These are phyloP conservation scores for Hydriomena furcata DNA, from an alignment of 2,888 invertebrate species.

Conservation along the genomic window DNA sequence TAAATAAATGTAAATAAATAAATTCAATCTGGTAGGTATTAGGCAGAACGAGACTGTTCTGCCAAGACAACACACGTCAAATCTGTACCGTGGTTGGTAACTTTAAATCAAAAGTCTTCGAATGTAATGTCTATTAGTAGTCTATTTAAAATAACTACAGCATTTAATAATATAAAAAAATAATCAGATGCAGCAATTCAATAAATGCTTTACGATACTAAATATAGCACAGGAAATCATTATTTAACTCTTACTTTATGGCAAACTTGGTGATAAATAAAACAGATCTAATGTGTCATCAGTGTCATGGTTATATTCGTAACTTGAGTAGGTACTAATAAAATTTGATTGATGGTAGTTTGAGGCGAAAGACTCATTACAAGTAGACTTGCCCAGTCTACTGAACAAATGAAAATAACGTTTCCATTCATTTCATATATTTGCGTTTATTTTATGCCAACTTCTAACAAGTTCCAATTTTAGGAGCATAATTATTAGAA, in stretches of 20 bases:
- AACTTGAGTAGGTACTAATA: conserved; percentile 14
- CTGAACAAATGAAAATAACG: not conserved
- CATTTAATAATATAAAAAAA: not conserved
- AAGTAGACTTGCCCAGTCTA: too few relatives aligned
- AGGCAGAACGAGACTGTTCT: too few relatives aligned
- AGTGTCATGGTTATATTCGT: conserved; percentile 14
- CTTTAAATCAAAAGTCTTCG: too few relatives aligned
- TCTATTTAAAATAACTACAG: too few relatives aligned
- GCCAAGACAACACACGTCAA: too few relatives aligned
- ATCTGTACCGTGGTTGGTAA: too few relatives aligned
- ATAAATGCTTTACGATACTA: conserved; percentile 9
- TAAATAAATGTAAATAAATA: not conserved
- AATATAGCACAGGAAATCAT: conserved; percentile 6
- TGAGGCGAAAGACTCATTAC: conserved; percentile 4
- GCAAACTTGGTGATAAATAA: conserved; percentile 13
- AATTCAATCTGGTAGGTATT: not conserved
- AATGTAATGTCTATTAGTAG: too few relatives aligned
- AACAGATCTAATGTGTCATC: conserved; percentile 11
- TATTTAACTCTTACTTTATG: conserved; percentile 13
- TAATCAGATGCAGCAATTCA: not conserved
- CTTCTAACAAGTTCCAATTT: too few relatives aligned
- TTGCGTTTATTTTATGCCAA: not conserved
- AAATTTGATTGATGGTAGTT: conserved; percentile 7
- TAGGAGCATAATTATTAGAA: too few relatives aligned
- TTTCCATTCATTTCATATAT: not conserved